These are phyloP conservation scores for Pelecanoides urinatrix DNA, from an alignment of 2,113 vertebrate genomes.

Conservation along the genomic window DNA sequence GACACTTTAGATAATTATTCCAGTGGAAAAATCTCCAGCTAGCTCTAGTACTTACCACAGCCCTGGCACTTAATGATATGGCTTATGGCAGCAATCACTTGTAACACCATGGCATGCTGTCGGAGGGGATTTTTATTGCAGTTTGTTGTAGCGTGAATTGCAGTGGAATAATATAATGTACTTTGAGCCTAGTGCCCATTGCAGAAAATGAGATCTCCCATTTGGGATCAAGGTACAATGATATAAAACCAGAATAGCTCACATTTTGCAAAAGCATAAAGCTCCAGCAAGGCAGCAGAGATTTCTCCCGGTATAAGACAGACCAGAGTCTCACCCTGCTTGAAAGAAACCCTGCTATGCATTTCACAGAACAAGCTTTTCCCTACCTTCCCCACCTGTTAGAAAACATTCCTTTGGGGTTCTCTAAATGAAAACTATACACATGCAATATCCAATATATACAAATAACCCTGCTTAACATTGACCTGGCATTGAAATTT, in stretches of 20 bases:
- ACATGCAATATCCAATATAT: fast-evolving
- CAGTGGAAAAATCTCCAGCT: background rate
- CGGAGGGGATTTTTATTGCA: background rate
- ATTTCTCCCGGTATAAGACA: background rate
- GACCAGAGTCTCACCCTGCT: background rate
- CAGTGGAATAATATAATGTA: background rate
- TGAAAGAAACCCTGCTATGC: background rate
- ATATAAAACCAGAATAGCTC: background rate
- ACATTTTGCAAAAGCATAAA: background rate
- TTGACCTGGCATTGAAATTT: background rate
- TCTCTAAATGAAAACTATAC: background rate
- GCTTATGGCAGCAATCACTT: background rate
- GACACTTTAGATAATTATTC: constrained; percentile 12
- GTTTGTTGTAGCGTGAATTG: background rate
- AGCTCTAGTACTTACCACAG: background rate
- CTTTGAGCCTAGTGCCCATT: background rate
- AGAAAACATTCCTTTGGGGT: background rate
- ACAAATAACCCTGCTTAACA: background rate
- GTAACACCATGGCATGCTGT: background rate
- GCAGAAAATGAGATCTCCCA: background rate
- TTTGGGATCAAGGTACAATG: background rate
- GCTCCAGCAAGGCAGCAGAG: background rate
- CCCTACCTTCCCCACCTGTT: background rate
- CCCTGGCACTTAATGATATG: background rate
- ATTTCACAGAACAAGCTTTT: background rate